Evolutionary conservation across 2,888 invertebrate species (phyloP), one percentile per base, ranked within the genome.

Genomic region (Globia sparganii): DNA sequence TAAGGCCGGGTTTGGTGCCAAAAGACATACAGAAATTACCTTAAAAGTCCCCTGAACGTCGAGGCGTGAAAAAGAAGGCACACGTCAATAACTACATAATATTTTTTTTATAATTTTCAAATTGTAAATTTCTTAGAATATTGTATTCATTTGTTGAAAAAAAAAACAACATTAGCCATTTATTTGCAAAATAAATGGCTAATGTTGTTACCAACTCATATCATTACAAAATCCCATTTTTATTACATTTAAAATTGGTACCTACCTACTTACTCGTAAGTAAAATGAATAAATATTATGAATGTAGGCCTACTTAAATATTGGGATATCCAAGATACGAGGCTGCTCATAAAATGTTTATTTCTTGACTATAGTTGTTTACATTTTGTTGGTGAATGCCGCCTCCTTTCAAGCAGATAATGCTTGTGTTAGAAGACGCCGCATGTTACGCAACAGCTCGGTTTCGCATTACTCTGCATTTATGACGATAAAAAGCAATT

Each of bases 1-100:
- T 18, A 37, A 28, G 53, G 34, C 28, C 61, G 6, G 25, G 28
- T 61, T 28, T 28, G 8, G 76, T 82, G 28, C 2, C 21, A 81
- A 28, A 11, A 28, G 31, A 77, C 73, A 21, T 6, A 73, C 73
- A 73, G 2, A 73, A 43, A 77, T 77, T 77, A 77, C 77, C 77
- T 77, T 77, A 77, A 75, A 5, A 82, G 43, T 77, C 75, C 77
- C 76, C 77, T 77, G 82, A 75, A 75, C 4, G 82, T 34, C 25
- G 34, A 75, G 3, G 75, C 77, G 53, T 75, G 59, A 81, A 77
- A 77, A 34, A 77, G 28, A 75, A 77, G 43, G 15, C 28, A 43
- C 15, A 43, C 37, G 34, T 81, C 34, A 77, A 61, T 53, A 28
- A 4, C 9, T 43, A 15, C 0, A 0, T 5, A 3, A 15, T 43